Evolutionary conservation across 92 coral and sea anemone species (phyloP).

Genomic region (Virgularia gustaviana): DNA sequence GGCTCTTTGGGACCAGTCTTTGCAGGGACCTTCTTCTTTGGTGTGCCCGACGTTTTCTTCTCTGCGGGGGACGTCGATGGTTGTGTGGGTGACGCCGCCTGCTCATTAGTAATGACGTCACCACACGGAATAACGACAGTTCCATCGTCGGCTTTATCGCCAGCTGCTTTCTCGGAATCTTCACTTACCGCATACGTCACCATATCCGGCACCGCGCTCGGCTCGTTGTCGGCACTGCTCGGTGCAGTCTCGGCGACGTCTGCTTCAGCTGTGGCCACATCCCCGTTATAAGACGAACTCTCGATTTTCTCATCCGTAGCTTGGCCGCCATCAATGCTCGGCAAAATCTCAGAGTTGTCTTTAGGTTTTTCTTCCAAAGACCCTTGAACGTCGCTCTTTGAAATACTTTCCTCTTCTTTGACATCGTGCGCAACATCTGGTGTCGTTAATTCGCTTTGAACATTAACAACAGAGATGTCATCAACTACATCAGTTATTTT

Average conservation of each 20-base stretch:
- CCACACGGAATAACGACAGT: too few relatives aligned
- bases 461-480: neutral
- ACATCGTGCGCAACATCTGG: neutral
- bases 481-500: slow-evolving; percentile 4
- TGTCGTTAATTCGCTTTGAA: slow-evolving; percentile 1
- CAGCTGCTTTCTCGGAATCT: slow-evolving; percentile 4
- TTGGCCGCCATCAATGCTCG: neutral
- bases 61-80: neutral
- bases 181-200: too few relatives aligned
- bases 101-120: too few relatives aligned
- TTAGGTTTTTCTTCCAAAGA: neutral
- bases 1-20: slow-evolving; percentile 18
- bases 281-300: neutral
- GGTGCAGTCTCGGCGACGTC: neutral
- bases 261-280: neutral
- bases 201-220: too few relatives aligned
- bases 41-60: slow-evolving; percentile 5
- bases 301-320: neutral
- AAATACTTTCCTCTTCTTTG: neutral
- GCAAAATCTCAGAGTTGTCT: neutral
- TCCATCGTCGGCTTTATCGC: too few relatives aligned
- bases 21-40: slow-evolving; percentile 17
- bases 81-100: slow-evolving; percentile 6
- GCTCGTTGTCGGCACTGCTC: neutral
- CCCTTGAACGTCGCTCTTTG: too few relatives aligned